Evolutionary conservation across 1,140 invertebrate genomes (phyloP).

Genomic region (Samia ricini): DNA sequence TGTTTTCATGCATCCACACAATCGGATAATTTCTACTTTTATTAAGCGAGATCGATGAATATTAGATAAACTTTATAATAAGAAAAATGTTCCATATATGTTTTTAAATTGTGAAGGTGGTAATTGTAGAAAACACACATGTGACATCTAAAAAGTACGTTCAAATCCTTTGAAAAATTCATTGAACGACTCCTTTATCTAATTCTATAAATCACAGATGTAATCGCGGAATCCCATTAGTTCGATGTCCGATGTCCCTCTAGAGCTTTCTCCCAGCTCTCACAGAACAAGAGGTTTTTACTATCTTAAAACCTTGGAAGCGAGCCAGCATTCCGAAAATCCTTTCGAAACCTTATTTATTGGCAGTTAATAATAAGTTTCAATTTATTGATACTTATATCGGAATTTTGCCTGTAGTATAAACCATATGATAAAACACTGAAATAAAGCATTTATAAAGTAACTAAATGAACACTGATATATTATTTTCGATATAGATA

Average conservation of each 20-base stretch:
- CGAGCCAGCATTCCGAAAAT: constrained; percentile 41
- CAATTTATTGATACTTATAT: constrained; percentile 32
- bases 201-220: constrained; percentile 27
- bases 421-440: background rate
- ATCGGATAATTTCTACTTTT: no score
- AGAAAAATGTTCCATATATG: no score
- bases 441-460: no score
- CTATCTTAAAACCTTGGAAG: constrained; percentile 56
- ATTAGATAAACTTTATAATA: no score
- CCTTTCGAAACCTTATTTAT: constrained; percentile 53
- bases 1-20: no score
- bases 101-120: no score
- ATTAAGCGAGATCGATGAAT: no score
- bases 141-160: background rate
- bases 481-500: no score
- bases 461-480: no score
- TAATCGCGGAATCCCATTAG: constrained; percentile 41
- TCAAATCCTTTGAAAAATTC: constrained; percentile 2
- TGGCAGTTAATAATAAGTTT: constrained; percentile 56
- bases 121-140: background rate
- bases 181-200: constrained; percentile 21
- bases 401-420: background rate
- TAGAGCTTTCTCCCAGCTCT: constrained; percentile 27
- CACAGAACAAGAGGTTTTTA: constrained; percentile 46
- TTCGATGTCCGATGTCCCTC: constrained; percentile 42